A percentile compares a stretch with the other conserved stretches of the same genome.
These are phyloP conservation scores for Aspiorhynchus laticeps DNA, from an alignment of 2,113 vertebrate genomes.

Conservation along the genomic window DNA sequence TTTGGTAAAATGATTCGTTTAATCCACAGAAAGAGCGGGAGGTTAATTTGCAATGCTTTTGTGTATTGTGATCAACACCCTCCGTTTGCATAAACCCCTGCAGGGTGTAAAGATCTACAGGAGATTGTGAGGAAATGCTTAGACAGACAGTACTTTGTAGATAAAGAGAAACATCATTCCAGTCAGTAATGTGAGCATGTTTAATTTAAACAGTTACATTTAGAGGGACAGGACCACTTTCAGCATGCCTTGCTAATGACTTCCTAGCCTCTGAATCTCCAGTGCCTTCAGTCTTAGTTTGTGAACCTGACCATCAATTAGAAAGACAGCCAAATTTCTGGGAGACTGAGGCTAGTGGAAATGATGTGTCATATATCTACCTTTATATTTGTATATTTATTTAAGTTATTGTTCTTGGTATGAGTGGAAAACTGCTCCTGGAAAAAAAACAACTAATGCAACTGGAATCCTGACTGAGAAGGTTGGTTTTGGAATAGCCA, in stretches of 20 bases:
- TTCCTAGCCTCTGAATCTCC: background rate
- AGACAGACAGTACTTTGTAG: constrained; percentile 30
- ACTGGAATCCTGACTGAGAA: background rate
- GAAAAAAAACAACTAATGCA: background rate
- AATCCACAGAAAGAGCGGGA: constrained; percentile 15
- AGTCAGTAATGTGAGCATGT: constrained; percentile 13
- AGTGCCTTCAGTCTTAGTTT: constrained; percentile 12
- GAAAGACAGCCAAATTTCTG: background rate
- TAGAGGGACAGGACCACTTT: constrained; percentile 22
- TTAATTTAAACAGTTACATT: constrained; percentile 19
- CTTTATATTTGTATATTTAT: background rate
- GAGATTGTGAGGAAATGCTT: constrained; percentile 28
- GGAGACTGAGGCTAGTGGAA: background rate
- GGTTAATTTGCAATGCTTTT: constrained; percentile 33
- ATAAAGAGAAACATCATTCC: background rate
- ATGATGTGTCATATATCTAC: background rate
- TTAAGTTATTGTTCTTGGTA: background rate
- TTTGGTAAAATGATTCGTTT: constrained; percentile 18
- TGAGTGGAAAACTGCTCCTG: background rate
- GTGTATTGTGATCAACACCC: constrained; percentile 31
- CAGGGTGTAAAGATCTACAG: background rate
- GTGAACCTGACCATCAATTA: background rate
- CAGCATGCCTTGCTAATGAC: constrained; percentile 21
- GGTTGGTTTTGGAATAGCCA: too few relatives aligned
- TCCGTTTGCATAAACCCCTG: constrained; percentile 24